A percentile compares a stretch with the other conserved stretches of the same genome.
These are phyloP conservation scores for Ciona savignyi DNA, from an alignment of 23 tunicate genomes.

Conservation along the genomic window DNA sequence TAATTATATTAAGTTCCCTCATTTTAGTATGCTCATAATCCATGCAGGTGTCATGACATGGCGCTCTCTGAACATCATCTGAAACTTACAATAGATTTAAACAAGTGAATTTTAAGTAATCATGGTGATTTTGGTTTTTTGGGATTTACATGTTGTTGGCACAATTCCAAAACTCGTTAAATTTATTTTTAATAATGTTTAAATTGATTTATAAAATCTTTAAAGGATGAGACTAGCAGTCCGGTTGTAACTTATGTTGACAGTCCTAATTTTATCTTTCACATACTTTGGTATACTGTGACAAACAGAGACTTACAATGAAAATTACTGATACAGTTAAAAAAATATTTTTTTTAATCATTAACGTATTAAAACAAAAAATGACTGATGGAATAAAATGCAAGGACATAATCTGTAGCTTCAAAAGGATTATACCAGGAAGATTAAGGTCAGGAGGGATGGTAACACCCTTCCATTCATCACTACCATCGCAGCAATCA, in stretches of 20 bases:
- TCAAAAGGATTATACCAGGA: constrained; percentile 42
- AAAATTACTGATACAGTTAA: too few species aligned
- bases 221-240: too few species aligned
- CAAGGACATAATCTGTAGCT: constrained; percentile 55
- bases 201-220: too few species aligned
- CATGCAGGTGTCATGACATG: constrained; percentile 72
- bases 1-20: constrained; percentile 45
- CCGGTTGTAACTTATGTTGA: constrained; percentile 50
- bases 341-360: too few species aligned
- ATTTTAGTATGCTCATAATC: constrained; percentile 76
- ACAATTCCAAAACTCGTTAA: constrained; percentile 17
- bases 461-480: constrained; percentile 95
- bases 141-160: constrained; percentile 25
- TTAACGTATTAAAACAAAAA: too few species aligned
- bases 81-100: constrained; percentile 25
- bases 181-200: too few species aligned
- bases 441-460: constrained; percentile 55
- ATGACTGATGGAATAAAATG: too few species aligned
- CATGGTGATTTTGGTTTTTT: neutral
- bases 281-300: constrained; percentile 65
- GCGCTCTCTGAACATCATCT: constrained; percentile 59
- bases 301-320: constrained; percentile 55
- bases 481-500: constrained; percentile 98
- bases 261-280: constrained; percentile 38
- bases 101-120: neutral